Evolutionary conservation across 2,888 invertebrate species (phyloP).

Genomic region (Silvanus unidentatus): DNA sequence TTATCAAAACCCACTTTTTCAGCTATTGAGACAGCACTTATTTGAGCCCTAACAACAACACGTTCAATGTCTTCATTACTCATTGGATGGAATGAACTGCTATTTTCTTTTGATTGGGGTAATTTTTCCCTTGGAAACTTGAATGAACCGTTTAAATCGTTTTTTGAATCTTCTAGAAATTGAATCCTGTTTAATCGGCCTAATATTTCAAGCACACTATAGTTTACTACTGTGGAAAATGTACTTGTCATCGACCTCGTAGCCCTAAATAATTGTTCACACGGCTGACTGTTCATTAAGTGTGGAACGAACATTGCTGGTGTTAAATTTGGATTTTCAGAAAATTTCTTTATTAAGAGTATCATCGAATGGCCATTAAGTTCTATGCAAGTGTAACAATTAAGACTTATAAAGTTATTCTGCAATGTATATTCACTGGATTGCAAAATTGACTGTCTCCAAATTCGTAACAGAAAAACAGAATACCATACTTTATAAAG

Average conservation of each 20-base stretch:
- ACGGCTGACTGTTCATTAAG: background rate
- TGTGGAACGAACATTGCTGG: background rate
- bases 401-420: background rate
- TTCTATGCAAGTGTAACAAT: background rate
- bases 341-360: background rate
- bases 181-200: too few relatives aligned
- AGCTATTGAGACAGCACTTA: too few relatives aligned
- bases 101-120: too few relatives aligned
- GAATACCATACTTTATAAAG: background rate
- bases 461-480: background rate
- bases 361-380: background rate
- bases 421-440: background rate
- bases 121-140: too few relatives aligned
- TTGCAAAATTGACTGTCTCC: background rate
- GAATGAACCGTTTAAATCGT: too few relatives aligned
- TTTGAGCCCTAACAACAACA: too few relatives aligned
- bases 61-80: too few relatives aligned
- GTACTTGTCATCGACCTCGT: background rate
- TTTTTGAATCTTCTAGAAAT: too few relatives aligned
- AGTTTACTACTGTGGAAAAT: background rate
- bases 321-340: background rate
- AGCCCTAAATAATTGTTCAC: background rate
- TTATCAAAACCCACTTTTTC: too few relatives aligned
- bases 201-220: too few relatives aligned
- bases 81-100: too few relatives aligned